phyloP scores from a whole-genome alignment of 1,140 invertebrate species.

The Bombus balteatus region DNA sequence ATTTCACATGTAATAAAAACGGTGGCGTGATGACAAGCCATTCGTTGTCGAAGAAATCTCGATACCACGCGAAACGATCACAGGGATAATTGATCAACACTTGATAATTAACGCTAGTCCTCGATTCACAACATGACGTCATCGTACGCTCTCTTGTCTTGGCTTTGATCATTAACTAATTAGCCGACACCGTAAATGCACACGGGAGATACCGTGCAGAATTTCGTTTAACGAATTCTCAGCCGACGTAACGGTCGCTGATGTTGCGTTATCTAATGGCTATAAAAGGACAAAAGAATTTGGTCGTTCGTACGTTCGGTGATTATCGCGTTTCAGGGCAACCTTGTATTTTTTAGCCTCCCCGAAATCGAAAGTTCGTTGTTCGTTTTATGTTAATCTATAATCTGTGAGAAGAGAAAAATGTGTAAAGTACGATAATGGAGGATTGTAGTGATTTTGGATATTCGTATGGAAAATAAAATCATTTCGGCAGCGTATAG shows the following conservation, averaged over 20 bases:
- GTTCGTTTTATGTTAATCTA: background rate
- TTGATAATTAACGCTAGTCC: slow-evolving; percentile 16
- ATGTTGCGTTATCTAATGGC: background rate
- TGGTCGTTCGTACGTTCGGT: background rate
- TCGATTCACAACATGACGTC: background rate
- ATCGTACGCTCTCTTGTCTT: background rate
- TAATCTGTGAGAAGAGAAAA: background rate
- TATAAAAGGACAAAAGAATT: background rate
- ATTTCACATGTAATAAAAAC: background rate
- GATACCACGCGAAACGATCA: background rate
- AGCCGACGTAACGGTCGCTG: background rate
- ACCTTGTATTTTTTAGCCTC: background rate
- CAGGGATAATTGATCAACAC: slow-evolving; percentile 7
- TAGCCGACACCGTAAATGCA: background rate
- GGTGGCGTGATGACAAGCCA: background rate
- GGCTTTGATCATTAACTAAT: slow-evolving; percentile 21
- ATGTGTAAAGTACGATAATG: background rate
- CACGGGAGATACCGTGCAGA: background rate
- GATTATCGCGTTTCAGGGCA: background rate
- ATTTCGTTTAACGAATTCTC: slow-evolving; percentile 4
- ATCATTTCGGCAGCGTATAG: no score
- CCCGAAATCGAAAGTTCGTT: background rate
- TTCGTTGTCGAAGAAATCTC: slow-evolving; percentile 8
- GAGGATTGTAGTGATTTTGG: background rate
- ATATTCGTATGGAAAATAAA: no score